Conservation (phyloP, 2,797 vertebrate species). For the Chelonia mydas region DNA sequence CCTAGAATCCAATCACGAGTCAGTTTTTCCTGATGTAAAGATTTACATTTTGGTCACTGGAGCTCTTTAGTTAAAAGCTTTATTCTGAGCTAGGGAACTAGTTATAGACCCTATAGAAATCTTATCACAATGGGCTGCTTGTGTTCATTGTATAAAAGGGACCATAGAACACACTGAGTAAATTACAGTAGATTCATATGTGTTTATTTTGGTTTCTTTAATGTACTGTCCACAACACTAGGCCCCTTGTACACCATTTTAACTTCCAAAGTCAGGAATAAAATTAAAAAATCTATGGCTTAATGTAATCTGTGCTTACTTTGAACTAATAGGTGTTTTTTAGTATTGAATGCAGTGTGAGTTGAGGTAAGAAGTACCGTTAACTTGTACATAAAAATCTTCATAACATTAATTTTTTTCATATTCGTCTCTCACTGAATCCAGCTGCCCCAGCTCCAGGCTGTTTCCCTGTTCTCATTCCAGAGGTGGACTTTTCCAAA, state of each 20-base stretch:
- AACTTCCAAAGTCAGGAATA: not conserved
- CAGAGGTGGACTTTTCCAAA: not conserved
- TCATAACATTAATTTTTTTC: not conserved
- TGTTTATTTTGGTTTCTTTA: not conserved
- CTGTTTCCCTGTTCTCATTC: not conserved
- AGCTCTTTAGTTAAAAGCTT: not conserved
- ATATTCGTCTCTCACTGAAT: not conserved
- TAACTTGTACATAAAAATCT: not conserved
- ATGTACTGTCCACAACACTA: not conserved
- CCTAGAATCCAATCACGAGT: not conserved
- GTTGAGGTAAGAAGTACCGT: not conserved
- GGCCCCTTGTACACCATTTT: not conserved
- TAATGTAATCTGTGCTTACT: not conserved
- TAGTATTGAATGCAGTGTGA: not conserved
- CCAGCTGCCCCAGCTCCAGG: not conserved
- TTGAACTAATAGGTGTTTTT: fast-evolving
- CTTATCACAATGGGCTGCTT: not conserved
- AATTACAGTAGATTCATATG: not conserved
- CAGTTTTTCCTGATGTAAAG: not conserved
- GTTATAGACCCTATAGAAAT: not conserved
- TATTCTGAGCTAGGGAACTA: not conserved
- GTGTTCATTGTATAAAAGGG: not conserved
- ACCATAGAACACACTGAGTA: not conserved
- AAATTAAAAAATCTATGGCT: not conserved
- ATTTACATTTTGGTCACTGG: not conserved